Base-by-base conservation (phyloP, 2,888 invertebrate genomes). In the Amiota minor region DNA sequence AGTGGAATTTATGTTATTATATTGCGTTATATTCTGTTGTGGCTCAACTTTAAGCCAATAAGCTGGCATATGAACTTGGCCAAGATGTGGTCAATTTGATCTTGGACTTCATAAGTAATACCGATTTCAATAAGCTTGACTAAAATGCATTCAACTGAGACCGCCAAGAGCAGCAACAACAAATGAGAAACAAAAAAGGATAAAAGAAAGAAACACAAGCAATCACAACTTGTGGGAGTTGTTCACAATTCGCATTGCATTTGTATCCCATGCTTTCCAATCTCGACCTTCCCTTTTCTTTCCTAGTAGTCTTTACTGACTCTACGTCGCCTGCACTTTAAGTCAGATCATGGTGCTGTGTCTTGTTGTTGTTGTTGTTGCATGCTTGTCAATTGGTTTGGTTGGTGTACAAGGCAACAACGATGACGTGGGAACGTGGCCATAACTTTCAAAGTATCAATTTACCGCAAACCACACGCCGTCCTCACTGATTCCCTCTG, bases 51-150 rank as follows among this genome's bases (percentile, higher is more conserved):
- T 68, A 72, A 68, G 68, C 68, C 61, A 59, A 76, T 80, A 81
- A 80, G 80, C 80, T 81, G 81, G 78, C 80, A 80, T 78, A 35
- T 35, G 35, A 35, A 35, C 35, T 35, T 35, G 35, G 35, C 35
- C 35, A 35, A 35, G 35, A 35, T 35, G 35, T 35, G 35, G 35
- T 8, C 53, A n/a, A n/a, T 12, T n/a, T 53, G 53, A 53, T 53
- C 53, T 53, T 12, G 53, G 12, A 12, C 53, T 53, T 53, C n/a
- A n/a, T n/a, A n/a, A 12, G 45, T 12, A 45, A 62, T n/a, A 35
- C 35, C 62, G 49, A 65, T 45, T 18, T 65, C 47, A 47, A 65
- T 49, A 65, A 65, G 65, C 65, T 65, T 65, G 65, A 65, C 65
- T 65, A 65, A 65, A 65, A 16, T 20, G 46, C 20, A 18, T 59